Evolutionary conservation across 2,113 vertebrate genomes (phyloP).

Genomic region (Casuarius casuarius): DNA sequence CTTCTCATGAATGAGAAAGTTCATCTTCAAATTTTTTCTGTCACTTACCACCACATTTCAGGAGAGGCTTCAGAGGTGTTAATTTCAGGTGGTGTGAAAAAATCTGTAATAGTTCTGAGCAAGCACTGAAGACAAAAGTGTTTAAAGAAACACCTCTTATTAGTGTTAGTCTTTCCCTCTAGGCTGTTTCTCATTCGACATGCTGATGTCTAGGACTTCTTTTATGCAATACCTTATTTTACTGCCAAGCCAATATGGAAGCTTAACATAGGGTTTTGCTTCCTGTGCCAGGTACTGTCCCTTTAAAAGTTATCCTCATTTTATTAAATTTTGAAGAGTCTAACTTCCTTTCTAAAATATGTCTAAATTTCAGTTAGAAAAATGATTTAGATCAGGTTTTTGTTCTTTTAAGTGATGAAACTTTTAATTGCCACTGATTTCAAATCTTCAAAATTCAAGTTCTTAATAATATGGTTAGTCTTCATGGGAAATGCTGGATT

Average conservation of each 20-base stretch:
- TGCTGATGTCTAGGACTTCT: background rate
- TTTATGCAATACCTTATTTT: background rate
- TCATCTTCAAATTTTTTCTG: background rate
- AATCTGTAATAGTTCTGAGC: background rate
- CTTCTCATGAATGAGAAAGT: background rate
- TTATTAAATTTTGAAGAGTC: background rate
- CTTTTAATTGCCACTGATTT: background rate
- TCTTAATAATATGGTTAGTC: background rate
- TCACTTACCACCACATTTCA: accelerated
- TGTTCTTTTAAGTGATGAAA: background rate
- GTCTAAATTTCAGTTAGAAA: background rate
- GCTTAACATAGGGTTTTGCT: background rate
- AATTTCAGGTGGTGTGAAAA: background rate
- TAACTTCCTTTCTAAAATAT: background rate
- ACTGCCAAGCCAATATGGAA: accelerated
- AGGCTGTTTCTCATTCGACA: background rate
- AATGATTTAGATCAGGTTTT: background rate
- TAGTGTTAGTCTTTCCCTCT: background rate
- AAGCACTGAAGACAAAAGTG: background rate
- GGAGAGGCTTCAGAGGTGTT: background rate
- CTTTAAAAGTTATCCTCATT: background rate
- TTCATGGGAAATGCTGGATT: background rate
- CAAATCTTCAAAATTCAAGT: background rate
- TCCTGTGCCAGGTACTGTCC: background rate
- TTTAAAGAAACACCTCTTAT: background rate